phyloP scores from a whole-genome alignment of 2,797 vertebrate genomes.

The Enteromius afrohamiltoni region DNA sequence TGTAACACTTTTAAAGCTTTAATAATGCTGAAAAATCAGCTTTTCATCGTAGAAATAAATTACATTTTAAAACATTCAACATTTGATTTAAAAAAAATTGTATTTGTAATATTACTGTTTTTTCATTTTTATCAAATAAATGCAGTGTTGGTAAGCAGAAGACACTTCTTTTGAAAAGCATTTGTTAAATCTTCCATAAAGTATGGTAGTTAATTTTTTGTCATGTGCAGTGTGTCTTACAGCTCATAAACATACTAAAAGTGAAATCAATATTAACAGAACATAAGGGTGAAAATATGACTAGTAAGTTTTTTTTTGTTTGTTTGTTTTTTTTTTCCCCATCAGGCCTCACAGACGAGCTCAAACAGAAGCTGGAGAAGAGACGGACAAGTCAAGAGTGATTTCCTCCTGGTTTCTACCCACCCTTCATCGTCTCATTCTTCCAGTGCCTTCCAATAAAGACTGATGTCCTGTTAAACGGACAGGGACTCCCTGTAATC shows the following conservation, averaged over 20 bases:
- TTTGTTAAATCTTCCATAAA: not conserved
- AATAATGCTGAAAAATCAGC: not conserved
- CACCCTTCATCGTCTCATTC: slow-evolving; percentile 46
- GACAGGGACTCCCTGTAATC: slow-evolving; percentile 26
- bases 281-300: not conserved
- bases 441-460: slow-evolving; percentile 73
- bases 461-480: not conserved
- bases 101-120: not conserved
- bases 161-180: too few relatives aligned
- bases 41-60: not conserved
- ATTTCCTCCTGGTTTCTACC: slow-evolving; percentile 47
- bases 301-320: not conserved
- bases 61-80: not conserved
- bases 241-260: not conserved
- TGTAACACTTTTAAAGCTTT: not conserved
- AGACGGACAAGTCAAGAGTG: slow-evolving; percentile 79
- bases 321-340: not conserved
- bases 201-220: too few relatives aligned
- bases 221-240: not conserved
- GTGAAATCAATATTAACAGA: not conserved
- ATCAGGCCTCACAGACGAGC: slow-evolving; percentile 81
- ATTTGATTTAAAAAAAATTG: too few relatives aligned
- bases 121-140: not conserved
- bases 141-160: too few relatives aligned
- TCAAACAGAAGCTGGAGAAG: slow-evolving; percentile 81